Evolutionary conservation across 2,113 vertebrate species (phyloP).

Genomic region (Chlamydotis undulata): DNA sequence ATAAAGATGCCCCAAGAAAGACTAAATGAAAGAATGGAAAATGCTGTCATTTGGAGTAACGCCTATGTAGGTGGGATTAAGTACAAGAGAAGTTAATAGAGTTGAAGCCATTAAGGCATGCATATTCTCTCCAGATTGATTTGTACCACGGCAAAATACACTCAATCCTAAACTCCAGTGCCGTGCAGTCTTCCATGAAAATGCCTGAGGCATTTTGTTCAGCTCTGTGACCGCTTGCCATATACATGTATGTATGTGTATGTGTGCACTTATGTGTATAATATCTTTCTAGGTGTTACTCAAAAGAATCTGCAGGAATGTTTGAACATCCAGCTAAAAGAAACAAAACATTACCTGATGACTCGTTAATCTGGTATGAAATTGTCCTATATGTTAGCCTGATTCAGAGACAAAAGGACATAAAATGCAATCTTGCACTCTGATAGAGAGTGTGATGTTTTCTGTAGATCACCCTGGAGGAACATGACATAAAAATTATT

Average conservation of each 20-base stretch:
- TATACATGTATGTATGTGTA: too few relatives aligned
- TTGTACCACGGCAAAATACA: neutral
- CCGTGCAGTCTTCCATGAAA: neutral
- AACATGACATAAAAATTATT: neutral
- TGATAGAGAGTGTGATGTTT: neutral
- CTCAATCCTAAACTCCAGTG: neutral
- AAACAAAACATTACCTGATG: neutral
- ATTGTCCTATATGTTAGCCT: neutral
- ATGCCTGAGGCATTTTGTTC: neutral
- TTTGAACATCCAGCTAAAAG: neutral
- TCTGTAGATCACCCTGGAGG: neutral
- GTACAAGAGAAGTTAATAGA: neutral
- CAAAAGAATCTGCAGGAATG: neutral
- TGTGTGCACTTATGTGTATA: too few relatives aligned
- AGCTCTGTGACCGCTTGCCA: neutral
- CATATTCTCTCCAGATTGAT: neutral
- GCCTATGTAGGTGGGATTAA: neutral
- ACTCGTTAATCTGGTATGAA: neutral
- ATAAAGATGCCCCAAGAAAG: neutral
- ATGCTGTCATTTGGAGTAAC: neutral
- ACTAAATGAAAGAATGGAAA: neutral
- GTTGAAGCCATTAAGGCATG: neutral
- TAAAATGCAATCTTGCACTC: neutral
- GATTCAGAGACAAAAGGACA: neutral
- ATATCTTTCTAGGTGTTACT: neutral